These are phyloP conservation scores for Piaya cayana DNA, from an alignment of 2,113 vertebrate species.

Conservation along the genomic window DNA sequence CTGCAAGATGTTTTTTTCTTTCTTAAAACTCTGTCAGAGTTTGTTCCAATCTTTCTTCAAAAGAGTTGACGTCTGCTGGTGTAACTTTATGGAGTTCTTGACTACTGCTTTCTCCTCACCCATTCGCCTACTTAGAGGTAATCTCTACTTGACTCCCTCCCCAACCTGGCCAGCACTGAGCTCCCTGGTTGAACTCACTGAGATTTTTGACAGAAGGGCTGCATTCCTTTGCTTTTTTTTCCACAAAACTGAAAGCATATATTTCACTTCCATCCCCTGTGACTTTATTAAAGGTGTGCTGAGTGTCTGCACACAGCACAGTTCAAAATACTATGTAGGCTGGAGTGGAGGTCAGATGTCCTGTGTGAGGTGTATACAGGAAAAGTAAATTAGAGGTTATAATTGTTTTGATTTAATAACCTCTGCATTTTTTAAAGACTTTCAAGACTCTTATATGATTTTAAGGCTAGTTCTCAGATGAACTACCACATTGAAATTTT, in stretches of 20 bases:
- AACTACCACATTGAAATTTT: not conserved
- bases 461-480: not conserved
- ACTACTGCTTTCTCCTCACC: not conserved
- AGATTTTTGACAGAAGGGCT: not conserved
- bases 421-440: conserved; percentile 10
- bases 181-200: not conserved
- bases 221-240: not conserved
- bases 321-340: not conserved
- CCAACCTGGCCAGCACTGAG: not conserved
- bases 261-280: not conserved
- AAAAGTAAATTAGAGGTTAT: conserved; percentile 21
- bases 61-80: not conserved
- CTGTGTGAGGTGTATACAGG: not conserved
- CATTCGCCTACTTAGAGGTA: not conserved
- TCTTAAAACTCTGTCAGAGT: not conserved
- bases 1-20: not conserved
- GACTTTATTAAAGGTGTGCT: not conserved
- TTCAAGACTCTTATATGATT: not conserved
- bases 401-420: conserved; percentile 15
- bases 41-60: not conserved
- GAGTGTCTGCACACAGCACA: not conserved
- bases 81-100: not conserved
- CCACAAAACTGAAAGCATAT: not conserved
- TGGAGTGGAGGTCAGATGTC: not conserved
- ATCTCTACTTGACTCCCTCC: not conserved